A percentile compares a stretch with the other conserved stretches of the same genome.
phyloP scores from a whole-genome alignment of 2,113 vertebrate genomes.

The Gadus macrocephalus region DNA sequence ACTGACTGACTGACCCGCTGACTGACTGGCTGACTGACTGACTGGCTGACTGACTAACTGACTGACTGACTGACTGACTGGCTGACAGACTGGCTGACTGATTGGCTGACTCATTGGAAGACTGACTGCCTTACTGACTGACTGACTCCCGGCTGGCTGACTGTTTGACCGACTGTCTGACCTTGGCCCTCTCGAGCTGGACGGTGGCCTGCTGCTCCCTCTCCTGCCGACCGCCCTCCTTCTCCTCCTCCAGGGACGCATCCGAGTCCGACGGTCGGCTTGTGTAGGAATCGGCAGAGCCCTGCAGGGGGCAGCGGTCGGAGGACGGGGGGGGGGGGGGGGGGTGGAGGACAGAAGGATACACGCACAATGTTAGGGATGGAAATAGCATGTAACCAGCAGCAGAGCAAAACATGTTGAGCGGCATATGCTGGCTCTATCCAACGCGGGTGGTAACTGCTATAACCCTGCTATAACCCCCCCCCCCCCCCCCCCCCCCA shows the following conservation, averaged over 20 bases:
- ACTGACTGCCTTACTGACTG: too few relatives aligned
- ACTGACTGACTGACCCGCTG: too few relatives aligned
- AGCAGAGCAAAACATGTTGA: neutral
- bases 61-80: too few relatives aligned
- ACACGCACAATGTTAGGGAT: neutral
- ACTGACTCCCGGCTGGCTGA: too few relatives aligned
- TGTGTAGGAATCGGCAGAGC: constrained; percentile 98
- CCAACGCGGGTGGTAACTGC: neutral
- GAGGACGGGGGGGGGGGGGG: neutral
- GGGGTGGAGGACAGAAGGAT: too few relatives aligned
- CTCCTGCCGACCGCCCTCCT: constrained; percentile 91
- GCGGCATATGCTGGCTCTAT: neutral
- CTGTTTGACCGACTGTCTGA: constrained; percentile 34
- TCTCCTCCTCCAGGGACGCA: constrained; percentile 96
- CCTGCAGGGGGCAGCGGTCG: constrained; percentile 69
- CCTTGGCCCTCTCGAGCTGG: constrained; percentile 96
- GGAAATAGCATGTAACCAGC: neutral
- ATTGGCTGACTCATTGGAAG: too few relatives aligned
- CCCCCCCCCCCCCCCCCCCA: too few relatives aligned
- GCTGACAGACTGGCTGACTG: too few relatives aligned
- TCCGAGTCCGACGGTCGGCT: constrained; percentile 99
- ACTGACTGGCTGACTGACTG: too few relatives aligned
- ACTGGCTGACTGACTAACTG: too few relatives aligned
- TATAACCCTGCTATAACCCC: too few relatives aligned
- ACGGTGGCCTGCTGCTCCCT: constrained; percentile 91